phyloP scores from a whole-genome alignment of 2,113 vertebrate genomes.

The Campylorhamphus procurvoides region DNA sequence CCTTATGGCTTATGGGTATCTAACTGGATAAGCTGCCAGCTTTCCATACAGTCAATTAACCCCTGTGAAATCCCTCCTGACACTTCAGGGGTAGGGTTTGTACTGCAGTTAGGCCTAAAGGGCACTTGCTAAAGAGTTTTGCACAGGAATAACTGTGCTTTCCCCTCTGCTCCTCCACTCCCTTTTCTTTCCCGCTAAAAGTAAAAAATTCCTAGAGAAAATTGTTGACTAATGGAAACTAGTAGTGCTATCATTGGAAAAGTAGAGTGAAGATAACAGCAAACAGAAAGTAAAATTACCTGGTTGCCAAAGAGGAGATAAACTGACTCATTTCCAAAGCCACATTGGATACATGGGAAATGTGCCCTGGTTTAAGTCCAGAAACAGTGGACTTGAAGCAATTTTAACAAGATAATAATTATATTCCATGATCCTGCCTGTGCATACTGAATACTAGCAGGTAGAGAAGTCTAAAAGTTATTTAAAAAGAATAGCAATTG shows the following conservation, averaged over 20 bases:
- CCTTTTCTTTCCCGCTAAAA: not conserved
- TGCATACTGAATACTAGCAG: not conserved
- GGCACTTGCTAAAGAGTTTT: not conserved
- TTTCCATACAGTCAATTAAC: not conserved
- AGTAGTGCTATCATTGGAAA: not conserved
- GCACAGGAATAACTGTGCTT: not conserved
- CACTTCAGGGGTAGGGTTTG: not conserved
- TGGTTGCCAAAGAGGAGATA: not conserved
- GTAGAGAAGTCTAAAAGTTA: not conserved
- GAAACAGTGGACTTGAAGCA: not conserved
- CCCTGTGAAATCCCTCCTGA: not conserved
- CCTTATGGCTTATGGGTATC: not conserved
- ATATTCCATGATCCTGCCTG: not conserved
- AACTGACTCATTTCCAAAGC: not conserved
- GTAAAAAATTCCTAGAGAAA: not conserved
- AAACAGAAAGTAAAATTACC: not conserved
- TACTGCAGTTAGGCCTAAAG: not conserved
- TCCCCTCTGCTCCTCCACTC: accelerated
- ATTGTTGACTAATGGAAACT: not conserved
- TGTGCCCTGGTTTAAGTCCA: not conserved
- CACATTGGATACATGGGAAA: not conserved
- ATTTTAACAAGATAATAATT: not conserved
- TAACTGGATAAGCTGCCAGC: not conserved
- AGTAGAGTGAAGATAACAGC: not conserved
- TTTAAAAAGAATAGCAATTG: not conserved